Percentiles rank a stretch among this genome's conserved stretches.
Evolutionary conservation across 2,113 vertebrate genomes (phyloP).

Genomic region (Leiothrix lutea): DNA sequence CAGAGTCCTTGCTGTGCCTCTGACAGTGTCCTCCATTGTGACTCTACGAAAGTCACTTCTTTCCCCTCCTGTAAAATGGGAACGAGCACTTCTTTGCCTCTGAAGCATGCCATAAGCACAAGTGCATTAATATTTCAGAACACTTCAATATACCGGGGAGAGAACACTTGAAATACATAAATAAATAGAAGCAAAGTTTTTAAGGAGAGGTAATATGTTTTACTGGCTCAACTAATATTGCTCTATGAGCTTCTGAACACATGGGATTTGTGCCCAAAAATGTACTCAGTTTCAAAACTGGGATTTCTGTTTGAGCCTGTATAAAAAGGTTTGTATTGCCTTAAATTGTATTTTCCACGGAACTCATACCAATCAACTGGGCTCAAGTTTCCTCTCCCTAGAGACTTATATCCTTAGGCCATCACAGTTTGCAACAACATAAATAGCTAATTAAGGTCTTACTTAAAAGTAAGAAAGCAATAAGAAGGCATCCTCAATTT

Average conservation of each 20-base stretch:
- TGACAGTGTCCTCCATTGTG: neutral
- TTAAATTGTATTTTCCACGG: neutral
- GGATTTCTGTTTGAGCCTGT: neutral
- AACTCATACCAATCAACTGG: neutral
- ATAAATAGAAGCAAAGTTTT: constrained; percentile 5
- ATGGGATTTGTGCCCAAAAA: neutral
- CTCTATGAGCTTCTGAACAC: neutral
- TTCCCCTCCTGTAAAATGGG: neutral
- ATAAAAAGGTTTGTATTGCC: neutral
- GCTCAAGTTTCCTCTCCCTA: neutral
- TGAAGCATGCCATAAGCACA: neutral
- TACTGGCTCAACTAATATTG: neutral
- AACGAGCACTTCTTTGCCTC: neutral
- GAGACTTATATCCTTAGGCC: constrained; percentile 24
- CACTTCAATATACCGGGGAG: neutral
- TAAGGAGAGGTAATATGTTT: neutral
- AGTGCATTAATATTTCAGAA: neutral
- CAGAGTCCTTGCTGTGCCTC: neutral
- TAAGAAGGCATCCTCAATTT: neutral
- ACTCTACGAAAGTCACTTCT: neutral
- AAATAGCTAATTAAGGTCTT: constrained; percentile 56
- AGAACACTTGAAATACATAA: neutral
- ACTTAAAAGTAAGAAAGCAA: constrained; percentile 54
- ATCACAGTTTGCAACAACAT: constrained; percentile 32
- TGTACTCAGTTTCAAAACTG: neutral